A percentile compares a stretch with the other conserved stretches of the same genome.
These are phyloP conservation scores for Apamea anceps DNA, from an alignment of 2,888 invertebrate genomes.

Conservation along the genomic window DNA sequence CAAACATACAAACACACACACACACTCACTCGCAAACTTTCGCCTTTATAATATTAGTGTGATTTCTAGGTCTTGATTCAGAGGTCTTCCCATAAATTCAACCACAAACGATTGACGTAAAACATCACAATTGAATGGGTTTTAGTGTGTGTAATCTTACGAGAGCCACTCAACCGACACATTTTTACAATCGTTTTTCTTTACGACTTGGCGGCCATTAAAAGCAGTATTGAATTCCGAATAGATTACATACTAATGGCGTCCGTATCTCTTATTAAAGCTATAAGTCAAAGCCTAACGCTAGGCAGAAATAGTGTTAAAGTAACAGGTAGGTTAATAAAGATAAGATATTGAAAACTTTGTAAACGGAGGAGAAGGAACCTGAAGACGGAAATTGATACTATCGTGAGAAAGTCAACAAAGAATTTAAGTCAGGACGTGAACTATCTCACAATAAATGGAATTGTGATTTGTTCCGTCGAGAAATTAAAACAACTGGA, in stretches of 20 bases:
- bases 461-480: too few species aligned
- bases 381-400: not conserved
- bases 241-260: conserved; percentile 32
- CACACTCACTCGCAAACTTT: too few species aligned
- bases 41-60: too few species aligned
- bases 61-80: not conserved
- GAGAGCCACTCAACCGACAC: conserved; percentile 25
- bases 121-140: conserved; percentile 48
- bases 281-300: conserved; percentile 2
- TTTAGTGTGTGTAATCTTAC: conserved; percentile 47
- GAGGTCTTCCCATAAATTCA: not conserved
- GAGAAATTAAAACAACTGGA: not conserved
- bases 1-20: too few species aligned
- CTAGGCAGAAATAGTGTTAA: not conserved
- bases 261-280: conserved; percentile 3
- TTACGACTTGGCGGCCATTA: conserved; percentile 38
- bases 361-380: not conserved
- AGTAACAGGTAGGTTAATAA: not conserved
- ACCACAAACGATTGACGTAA: conserved; percentile 16
- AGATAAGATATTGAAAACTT: conserved; percentile 6
- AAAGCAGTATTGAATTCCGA: conserved; percentile 40
- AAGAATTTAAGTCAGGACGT: not conserved
- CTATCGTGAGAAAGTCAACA: not conserved
- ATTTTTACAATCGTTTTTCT: conserved; percentile 46
- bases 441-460: not conserved